A percentile compares a stretch with the other conserved stretches of the same genome.
phyloP scores from a whole-genome alignment of 2,888 invertebrate genomes.

The Protodeltote pygarga region DNA sequence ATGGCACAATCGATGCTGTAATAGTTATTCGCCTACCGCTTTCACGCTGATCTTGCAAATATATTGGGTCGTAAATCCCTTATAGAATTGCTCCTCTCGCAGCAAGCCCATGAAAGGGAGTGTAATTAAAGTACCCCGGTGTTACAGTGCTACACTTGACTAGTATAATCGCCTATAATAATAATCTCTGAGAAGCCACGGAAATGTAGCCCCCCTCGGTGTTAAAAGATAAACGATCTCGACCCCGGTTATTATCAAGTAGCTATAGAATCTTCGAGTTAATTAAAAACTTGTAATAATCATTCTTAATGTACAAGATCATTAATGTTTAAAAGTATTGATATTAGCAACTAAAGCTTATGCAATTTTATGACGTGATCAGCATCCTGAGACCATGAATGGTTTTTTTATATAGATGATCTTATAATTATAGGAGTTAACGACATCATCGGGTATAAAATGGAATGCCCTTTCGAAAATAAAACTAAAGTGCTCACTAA shows the following conservation, averaged over 20 bases:
- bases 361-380: constrained; percentile 26
- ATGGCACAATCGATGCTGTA: constrained; percentile 26
- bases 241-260: constrained; percentile 23
- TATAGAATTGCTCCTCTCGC: constrained; percentile 46
- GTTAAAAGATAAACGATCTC: constrained; percentile 20
- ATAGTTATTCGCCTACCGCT: constrained; percentile 44
- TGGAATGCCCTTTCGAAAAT: constrained; percentile 23
- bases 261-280: constrained; percentile 23
- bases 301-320: constrained; percentile 5
- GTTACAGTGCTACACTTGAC: constrained; percentile 38
- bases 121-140: constrained; percentile 46
- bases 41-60: constrained; percentile 44
- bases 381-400: constrained; percentile 13
- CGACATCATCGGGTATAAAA: constrained; percentile 19
- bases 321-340: constrained; percentile 30
- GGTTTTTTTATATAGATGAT: constrained; percentile 29
- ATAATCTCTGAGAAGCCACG: constrained; percentile 30
- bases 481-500: constrained; percentile 33
- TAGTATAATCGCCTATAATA: constrained; percentile 37
- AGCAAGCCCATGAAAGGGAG: constrained; percentile 35
- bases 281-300: constrained; percentile 21
- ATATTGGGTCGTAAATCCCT: constrained; percentile 53
- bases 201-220: constrained; percentile 31
- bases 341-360: constrained; percentile 14
- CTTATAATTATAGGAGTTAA: constrained; percentile 29